These are phyloP conservation scores for Hemibagrus guttatus DNA, from an alignment of 2,797 vertebrate species.

Conservation along the genomic window DNA sequence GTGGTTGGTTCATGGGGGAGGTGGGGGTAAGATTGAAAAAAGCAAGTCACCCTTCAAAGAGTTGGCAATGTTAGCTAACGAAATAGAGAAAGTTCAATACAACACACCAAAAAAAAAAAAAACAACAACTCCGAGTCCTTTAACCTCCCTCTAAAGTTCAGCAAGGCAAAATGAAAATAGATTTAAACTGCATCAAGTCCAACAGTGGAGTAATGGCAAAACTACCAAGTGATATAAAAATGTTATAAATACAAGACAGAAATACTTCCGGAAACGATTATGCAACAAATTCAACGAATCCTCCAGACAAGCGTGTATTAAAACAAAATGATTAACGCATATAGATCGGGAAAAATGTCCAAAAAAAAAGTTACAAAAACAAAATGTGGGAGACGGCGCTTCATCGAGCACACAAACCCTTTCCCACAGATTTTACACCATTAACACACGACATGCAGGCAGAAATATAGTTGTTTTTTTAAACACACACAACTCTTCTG, in stretches of 20 bases:
- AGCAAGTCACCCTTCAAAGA: conserved; percentile 74
- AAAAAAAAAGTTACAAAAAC: background rate
- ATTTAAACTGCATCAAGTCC: background rate
- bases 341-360: background rate
- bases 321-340: background rate
- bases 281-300: conserved; percentile 10
- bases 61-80: conserved; percentile 59
- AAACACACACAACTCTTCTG: background rate
- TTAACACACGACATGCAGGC: background rate
- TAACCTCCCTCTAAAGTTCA: background rate
- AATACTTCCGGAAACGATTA: conserved; percentile 26
- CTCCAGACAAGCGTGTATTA: background rate
- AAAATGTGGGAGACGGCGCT: background rate
- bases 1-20: conserved; percentile 75
- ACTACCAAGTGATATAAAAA: background rate
- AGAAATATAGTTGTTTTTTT: background rate
- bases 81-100: conserved; percentile 42
- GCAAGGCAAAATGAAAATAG: background rate
- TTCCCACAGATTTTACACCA: background rate
- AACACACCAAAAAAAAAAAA: conserved; percentile 12
- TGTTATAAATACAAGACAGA: background rate
- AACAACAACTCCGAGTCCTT: background rate
- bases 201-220: background rate
- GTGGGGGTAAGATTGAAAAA: conserved; percentile 62
- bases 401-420: background rate